Evolutionary conservation across 2,113 vertebrate species (phyloP).

Genomic region (Scomber scombrus): DNA sequence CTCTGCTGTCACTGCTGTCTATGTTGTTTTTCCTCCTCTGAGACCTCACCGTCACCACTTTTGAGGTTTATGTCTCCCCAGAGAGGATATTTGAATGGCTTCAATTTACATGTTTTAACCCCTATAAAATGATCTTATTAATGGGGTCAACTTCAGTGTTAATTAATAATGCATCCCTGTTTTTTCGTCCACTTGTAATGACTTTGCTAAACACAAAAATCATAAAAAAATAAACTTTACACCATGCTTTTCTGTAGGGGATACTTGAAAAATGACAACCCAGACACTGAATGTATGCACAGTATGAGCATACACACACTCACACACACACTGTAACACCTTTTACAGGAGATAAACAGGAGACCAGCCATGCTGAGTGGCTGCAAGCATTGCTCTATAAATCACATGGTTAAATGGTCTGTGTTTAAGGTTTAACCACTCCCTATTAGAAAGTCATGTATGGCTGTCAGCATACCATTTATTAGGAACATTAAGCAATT

Average conservation of each 20-base stretch:
- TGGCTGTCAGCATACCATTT: slow-evolving; percentile 62
- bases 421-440: slow-evolving; percentile 63
- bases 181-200: no score
- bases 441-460: slow-evolving; percentile 65
- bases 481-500: slow-evolving; percentile 58
- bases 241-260: no score
- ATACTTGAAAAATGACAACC: neutral
- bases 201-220: no score
- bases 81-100: no score
- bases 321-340: no score
- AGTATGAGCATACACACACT: neutral
- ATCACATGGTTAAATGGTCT: slow-evolving; percentile 68
- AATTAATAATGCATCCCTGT: no score
- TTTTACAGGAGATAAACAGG: slow-evolving; percentile 12
- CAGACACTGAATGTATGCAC: neutral
- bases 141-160: no score
- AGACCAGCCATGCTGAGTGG: neutral
- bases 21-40: no score
- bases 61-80: no score
- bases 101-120: neutral
- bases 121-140: neutral
- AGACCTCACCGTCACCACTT: no score
- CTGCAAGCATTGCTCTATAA: slow-evolving; percentile 53
- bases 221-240: no score
- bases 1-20: neutral